A percentile compares a stretch with the other conserved stretches of the same genome.
These are phyloP conservation scores for Trichonephila clavata DNA, from an alignment of 1,140 invertebrate species.

Conservation along the genomic window DNA sequence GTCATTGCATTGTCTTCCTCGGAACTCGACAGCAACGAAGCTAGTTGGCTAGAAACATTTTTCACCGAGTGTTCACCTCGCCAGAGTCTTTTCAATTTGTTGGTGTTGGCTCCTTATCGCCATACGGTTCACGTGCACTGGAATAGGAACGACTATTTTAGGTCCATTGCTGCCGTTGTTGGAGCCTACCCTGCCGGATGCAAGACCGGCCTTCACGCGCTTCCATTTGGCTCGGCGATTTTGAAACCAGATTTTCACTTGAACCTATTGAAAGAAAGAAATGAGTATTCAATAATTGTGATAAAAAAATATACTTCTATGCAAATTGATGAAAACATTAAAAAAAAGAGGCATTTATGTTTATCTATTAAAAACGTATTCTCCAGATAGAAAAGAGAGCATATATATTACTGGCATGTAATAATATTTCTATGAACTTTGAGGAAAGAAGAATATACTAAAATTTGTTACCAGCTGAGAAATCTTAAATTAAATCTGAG, in stretches of 20 bases:
- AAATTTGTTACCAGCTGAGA: too few species aligned
- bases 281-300: background rate
- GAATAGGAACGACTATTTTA: constrained; percentile 98
- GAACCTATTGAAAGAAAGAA: constrained; percentile 83
- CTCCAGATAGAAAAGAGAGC: too few species aligned
- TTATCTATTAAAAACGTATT: too few species aligned
- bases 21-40: background rate
- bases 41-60: background rate
- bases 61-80: constrained; percentile 14
- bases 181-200: constrained; percentile 70
- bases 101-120: constrained; percentile 96
- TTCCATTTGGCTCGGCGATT: constrained; percentile 99
- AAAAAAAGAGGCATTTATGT: too few species aligned
- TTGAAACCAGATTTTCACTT: constrained; percentile 99
- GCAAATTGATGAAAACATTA: too few species aligned
- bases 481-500: too few species aligned
- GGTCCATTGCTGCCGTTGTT: constrained; percentile 79
- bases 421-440: too few species aligned
- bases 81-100: constrained; percentile 89
- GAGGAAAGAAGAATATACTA: too few species aligned
- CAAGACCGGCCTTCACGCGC: constrained; percentile 79
- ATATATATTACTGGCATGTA: too few species aligned
- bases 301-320: too few species aligned
- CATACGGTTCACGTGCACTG: constrained; percentile 96
- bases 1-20: background rate